Percentiles rank a stretch among this genome's conserved stretches.
Evolutionary conservation across 1,140 invertebrate genomes (phyloP).

Genomic region (Diorhabda elongata): DNA sequence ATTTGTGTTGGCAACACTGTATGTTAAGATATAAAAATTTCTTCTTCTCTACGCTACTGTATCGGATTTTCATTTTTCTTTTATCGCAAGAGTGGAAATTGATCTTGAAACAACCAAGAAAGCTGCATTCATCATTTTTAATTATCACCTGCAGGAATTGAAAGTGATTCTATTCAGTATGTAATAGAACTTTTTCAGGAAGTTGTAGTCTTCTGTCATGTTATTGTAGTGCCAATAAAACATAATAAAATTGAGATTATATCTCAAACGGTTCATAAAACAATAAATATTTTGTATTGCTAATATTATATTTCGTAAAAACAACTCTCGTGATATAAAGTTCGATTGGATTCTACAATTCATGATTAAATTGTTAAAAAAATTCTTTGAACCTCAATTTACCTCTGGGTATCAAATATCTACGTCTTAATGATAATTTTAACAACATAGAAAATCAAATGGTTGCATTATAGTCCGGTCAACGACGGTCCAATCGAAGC

Average conservation of each 20-base stretch:
- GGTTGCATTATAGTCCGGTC: not conserved
- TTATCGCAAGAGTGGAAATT: not conserved
- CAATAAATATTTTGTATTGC: too few relatives aligned
- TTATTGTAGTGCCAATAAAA: too few relatives aligned
- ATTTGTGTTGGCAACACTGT: too few relatives aligned
- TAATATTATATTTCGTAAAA: too few relatives aligned
- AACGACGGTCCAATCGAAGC: too few relatives aligned
- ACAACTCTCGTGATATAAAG: too few relatives aligned
- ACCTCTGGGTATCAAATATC: not conserved
- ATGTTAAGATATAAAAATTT: too few relatives aligned
- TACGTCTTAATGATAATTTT: slow-evolving; percentile 6
- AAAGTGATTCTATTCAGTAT: not conserved
- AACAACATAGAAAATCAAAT: not conserved
- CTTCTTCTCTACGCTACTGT: too few relatives aligned
- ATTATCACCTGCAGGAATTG: not conserved
- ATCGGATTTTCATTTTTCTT: too few relatives aligned
- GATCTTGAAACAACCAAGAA: not conserved
- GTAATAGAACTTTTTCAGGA: not conserved
- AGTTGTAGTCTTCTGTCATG: not conserved
- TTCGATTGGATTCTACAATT: too few relatives aligned
- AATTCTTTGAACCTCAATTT: not conserved
- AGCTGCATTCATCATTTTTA: not conserved
- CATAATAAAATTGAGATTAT: too few relatives aligned
- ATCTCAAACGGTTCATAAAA: too few relatives aligned
- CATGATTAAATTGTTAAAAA: not conserved